These are phyloP conservation scores for Augochlorella aurata DNA, from an alignment of 2,888 invertebrate genomes.

Conservation along the genomic window DNA sequence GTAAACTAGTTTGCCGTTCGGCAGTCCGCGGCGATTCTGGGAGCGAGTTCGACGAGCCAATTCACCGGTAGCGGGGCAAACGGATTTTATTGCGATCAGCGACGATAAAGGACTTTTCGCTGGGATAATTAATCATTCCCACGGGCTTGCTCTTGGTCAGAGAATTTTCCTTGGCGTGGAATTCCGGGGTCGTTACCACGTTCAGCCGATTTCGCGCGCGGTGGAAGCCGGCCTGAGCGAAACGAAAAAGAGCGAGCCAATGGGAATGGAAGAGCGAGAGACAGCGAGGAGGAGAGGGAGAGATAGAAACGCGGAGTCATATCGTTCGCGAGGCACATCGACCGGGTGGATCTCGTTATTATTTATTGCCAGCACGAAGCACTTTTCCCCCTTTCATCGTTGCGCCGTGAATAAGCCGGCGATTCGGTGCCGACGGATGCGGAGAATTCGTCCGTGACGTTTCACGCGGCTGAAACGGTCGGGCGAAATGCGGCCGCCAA, in stretches of 20 bases:
- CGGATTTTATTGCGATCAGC: conserved; percentile 11
- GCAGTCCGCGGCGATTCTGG: neutral
- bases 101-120: conserved; percentile 6
- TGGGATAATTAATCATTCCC: conserved; percentile 5
- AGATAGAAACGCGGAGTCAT: conserved; percentile 39
- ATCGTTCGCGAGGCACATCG: conserved; percentile 64
- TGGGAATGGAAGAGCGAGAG: neutral
- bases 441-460: conserved; percentile 65
- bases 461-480: conserved; percentile 54
- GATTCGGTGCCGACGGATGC: conserved; percentile 56
- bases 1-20: neutral
- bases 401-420: conserved; percentile 58
- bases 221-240: neutral
- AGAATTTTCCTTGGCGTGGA: conserved; percentile 3
- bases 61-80: neutral
- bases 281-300: neutral
- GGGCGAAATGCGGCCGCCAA: conserved; percentile 40
- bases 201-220: conserved; percentile 25
- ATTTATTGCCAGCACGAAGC: conserved; percentile 66
- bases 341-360: conserved; percentile 65
- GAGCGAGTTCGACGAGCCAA: neutral
- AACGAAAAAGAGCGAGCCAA: conserved; percentile 9
- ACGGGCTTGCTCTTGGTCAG: neutral
- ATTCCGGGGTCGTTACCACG: conserved; percentile 35
- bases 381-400: conserved; percentile 60